Percentiles rank a stretch among this genome's conserved stretches.
phyloP scores from a whole-genome alignment of 2,797 vertebrate genomes.

The Pangasius krempfi region DNA sequence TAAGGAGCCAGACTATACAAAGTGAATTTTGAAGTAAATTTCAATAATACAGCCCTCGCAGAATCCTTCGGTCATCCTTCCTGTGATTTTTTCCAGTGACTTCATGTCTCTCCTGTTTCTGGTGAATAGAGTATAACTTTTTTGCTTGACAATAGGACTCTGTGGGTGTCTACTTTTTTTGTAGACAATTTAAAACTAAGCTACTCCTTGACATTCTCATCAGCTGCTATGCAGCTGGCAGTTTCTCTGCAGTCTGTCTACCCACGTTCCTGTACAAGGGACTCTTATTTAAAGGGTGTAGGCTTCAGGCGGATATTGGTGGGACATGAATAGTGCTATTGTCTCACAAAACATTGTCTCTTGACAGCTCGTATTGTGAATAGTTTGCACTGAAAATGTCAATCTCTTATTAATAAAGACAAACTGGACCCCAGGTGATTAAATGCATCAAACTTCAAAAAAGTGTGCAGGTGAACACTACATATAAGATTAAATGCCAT shows the following conservation, averaged over 20 bases:
- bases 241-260: conserved; percentile 5
- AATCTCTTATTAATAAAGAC: not conserved
- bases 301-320: conserved; percentile 22
- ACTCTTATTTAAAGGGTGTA: conserved; percentile 26
- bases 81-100: not conserved
- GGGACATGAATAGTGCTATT: conserved; percentile 43
- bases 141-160: not conserved
- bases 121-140: not conserved
- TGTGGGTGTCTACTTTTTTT: not conserved
- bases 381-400: not conserved
- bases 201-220: conserved; percentile 10
- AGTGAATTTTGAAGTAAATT: conserved; percentile 1
- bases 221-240: not conserved
- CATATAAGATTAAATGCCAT: not conserved
- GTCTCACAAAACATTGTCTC: conserved; percentile 25
- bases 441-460: not conserved
- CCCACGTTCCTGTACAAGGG: conserved; percentile 33
- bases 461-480: not conserved
- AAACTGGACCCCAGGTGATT: not conserved
- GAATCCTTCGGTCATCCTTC: not conserved
- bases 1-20: not conserved
- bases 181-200: not conserved
- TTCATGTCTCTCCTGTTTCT: not conserved
- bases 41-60: not conserved
- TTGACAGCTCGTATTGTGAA: not conserved